Percentiles rank a stretch among this genome's conserved stretches.
These are phyloP conservation scores for Pelvicachromis taeniatus DNA, from an alignment of 2,113 vertebrate species.

Conservation along the genomic window DNA sequence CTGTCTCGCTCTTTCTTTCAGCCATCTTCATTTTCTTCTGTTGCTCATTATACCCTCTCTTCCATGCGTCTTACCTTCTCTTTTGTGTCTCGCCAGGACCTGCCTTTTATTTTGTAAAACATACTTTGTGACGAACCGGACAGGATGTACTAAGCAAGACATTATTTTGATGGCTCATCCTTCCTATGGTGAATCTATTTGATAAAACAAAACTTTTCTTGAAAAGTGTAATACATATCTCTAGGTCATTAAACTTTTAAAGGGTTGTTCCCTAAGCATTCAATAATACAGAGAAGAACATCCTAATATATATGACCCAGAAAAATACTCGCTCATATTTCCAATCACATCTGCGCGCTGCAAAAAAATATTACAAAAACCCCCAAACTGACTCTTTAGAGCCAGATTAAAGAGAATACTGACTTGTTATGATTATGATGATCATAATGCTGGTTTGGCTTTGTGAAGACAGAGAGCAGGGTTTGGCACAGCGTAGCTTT, in stretches of 20 bases:
- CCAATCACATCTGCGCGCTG: conserved; percentile 10
- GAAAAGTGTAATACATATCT: neutral
- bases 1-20: neutral
- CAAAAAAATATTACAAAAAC: neutral
- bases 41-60: neutral
- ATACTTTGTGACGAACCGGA: neutral
- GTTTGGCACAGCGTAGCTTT: neutral
- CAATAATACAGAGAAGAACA: conserved; percentile 16
- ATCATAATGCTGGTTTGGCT: neutral
- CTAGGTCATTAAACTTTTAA: conserved; percentile 51
- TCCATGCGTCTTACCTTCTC: neutral
- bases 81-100: neutral
- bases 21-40: neutral
- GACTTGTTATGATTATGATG: neutral
- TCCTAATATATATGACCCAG: conserved; percentile 46
- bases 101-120: neutral
- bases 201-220: conserved; percentile 2
- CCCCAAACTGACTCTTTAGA: conserved; percentile 5
- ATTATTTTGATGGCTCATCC: neutral
- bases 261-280: conserved; percentile 23
- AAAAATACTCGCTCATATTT: conserved; percentile 38
- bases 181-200: neutral
- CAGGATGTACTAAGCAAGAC: neutral
- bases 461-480: neutral
- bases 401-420: conserved; percentile 27